Conservation (phyloP, 2,888 invertebrate genomes). For the Molanna angustata region DNA sequence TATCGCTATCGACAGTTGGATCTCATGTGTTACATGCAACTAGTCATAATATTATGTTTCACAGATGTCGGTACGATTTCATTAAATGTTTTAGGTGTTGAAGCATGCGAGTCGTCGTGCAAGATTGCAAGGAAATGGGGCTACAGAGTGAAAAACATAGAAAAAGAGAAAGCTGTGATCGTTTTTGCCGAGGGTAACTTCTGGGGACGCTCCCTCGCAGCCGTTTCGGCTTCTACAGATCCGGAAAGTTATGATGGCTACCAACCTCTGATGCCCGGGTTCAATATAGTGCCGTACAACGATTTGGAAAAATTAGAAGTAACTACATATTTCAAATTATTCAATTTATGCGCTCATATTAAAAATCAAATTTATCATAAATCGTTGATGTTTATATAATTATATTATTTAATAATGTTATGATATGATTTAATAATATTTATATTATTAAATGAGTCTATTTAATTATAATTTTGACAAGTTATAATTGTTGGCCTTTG, state of each 20-base stretch:
- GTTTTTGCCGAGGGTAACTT: conserved; percentile 77
- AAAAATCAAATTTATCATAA: too few relatives aligned
- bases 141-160: conserved; percentile 71
- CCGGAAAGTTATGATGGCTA: conserved; percentile 66
- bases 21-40: too few relatives aligned
- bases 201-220: conserved; percentile 80
- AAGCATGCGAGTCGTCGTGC: conserved; percentile 76
- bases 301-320: conserved; percentile 69
- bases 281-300: conserved; percentile 70
- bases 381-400: too few relatives aligned
- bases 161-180: conserved; percentile 64
- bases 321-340: too few relatives aligned
- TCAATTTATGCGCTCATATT: too few relatives aligned
- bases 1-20: too few relatives aligned
- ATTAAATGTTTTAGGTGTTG: conserved; percentile 58
- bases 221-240: conserved; percentile 76
- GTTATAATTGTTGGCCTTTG: too few relatives aligned
- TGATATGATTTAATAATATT: too few relatives aligned
- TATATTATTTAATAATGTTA: too few relatives aligned
- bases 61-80: too few relatives aligned
- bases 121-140: conserved; percentile 82
- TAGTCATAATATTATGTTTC: too few relatives aligned
- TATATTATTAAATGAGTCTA: too few relatives aligned
- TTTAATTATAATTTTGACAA: neutral
- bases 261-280: conserved; percentile 80